These are phyloP conservation scores for Silurus asotus DNA, from an alignment of 2,113 vertebrate species.

Conservation along the genomic window DNA sequence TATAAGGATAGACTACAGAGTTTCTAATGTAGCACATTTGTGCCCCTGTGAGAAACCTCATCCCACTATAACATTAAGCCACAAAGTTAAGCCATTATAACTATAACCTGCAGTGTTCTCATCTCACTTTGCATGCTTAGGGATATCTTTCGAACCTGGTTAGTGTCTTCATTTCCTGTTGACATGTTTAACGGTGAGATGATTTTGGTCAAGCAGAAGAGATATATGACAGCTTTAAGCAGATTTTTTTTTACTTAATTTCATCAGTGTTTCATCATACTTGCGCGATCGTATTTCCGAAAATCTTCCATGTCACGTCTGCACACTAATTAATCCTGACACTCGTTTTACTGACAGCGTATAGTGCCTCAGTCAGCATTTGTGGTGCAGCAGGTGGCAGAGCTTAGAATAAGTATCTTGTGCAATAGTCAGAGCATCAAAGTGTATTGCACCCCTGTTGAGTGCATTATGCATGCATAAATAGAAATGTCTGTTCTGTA, in stretches of 20 bases:
- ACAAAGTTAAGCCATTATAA: not conserved
- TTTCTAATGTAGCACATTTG: not conserved
- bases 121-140: not conserved
- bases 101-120: not conserved
- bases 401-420: not conserved
- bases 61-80: too few species aligned
- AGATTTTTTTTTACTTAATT: not conserved
- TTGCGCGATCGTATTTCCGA: not conserved
- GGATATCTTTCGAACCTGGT: not conserved
- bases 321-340: not conserved
- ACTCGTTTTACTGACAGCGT: not conserved
- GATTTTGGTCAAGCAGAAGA: not conserved
- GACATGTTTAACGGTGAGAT: not conserved
- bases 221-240: not conserved
- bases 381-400: not conserved
- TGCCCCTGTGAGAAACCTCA: not conserved
- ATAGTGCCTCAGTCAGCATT: not conserved
- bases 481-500: not conserved
- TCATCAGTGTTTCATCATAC: conserved; percentile 4
- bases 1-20: not conserved
- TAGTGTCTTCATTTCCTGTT: not conserved
- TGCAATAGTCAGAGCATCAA: not conserved
- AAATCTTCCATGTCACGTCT: not conserved
- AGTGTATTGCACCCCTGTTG: not conserved
- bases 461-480: not conserved